A percentile compares a stretch with the other conserved stretches of the same genome.
Evolutionary conservation across 1,140 invertebrate genomes (phyloP).

Genomic region (Sitophilus oryzae): DNA sequence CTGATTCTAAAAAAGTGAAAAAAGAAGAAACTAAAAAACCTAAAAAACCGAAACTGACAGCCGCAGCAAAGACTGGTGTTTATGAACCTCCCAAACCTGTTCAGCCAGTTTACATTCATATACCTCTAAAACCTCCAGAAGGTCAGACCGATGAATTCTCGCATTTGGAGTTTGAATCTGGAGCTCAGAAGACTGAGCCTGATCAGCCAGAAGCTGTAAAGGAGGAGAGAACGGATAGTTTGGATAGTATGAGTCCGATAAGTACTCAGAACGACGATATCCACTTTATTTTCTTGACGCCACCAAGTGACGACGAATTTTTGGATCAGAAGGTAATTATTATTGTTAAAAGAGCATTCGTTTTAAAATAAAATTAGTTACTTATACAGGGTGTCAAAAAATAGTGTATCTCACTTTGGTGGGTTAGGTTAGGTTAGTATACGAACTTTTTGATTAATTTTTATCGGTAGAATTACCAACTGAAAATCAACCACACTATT

Average conservation of each 20-base stretch:
- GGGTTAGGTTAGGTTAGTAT: too few species aligned
- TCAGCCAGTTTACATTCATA: conserved; percentile 41
- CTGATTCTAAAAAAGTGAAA: conserved; percentile 6
- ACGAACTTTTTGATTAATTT: too few species aligned
- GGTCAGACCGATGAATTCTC: conserved; percentile 41
- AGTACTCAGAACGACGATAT: conserved; percentile 21
- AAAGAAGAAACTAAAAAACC: conserved; percentile 6
- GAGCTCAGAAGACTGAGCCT: conserved; percentile 1
- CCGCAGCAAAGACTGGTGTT: not conserved
- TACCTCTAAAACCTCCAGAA: conserved; percentile 41
- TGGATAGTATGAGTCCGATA: conserved; percentile 19
- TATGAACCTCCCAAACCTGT: conserved; percentile 10
- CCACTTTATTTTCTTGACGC: conserved; percentile 41
- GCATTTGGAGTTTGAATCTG: conserved; percentile 32
- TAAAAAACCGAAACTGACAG: conserved; percentile 3
- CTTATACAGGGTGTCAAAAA: too few species aligned
- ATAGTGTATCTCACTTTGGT: too few species aligned
- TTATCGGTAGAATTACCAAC: too few species aligned
- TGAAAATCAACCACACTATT: too few species aligned
- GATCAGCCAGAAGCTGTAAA: not conserved
- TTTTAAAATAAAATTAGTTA: too few species aligned
- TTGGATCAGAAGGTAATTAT: conserved; percentile 27
- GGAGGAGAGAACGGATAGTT: conserved; percentile 18
- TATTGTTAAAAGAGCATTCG: too few species aligned
- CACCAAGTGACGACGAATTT: conserved; percentile 42